Evolutionary conservation across 2,113 vertebrate genomes (phyloP).

Genomic region (Triplophysa rosa): DNA sequence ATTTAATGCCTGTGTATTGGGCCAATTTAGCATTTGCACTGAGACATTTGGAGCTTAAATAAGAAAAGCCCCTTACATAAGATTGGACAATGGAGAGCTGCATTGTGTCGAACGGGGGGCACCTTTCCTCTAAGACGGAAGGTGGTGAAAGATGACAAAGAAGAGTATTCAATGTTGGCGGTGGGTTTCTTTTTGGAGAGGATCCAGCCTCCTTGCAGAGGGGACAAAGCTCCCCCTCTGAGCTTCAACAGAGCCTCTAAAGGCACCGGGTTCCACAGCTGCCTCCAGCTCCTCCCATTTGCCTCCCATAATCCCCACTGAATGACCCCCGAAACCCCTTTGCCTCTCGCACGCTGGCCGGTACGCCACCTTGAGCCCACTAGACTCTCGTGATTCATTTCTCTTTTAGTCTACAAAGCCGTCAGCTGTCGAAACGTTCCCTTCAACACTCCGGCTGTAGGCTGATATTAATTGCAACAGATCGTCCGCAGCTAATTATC

Average conservation of each 20-base stretch:
- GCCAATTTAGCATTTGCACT: conserved; percentile 30
- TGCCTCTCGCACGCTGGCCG: conserved; percentile 13
- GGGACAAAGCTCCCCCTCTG: conserved; percentile 72
- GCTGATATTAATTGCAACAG: conserved; percentile 68
- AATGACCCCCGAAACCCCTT: conserved; percentile 66
- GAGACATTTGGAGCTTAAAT: conserved; percentile 35
- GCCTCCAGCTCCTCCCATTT: conserved; percentile 60
- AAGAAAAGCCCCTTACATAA: conserved; percentile 44
- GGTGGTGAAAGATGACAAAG: conserved; percentile 48
- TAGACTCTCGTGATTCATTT: conserved; percentile 56
- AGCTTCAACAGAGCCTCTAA: conserved; percentile 63
- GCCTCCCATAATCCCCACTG: conserved; percentile 66
- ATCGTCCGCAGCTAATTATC: conserved; percentile 58
- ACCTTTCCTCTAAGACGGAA: conserved; percentile 48
- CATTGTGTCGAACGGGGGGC: conserved; percentile 49
- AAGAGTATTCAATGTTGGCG: conserved; percentile 48
- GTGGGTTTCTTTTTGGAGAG: conserved; percentile 52
- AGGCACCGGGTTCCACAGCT: conserved; percentile 71
- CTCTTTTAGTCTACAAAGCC: conserved; percentile 50
- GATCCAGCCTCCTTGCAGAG: conserved; percentile 48
- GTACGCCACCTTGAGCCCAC: conserved; percentile 37
- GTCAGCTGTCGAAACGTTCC: conserved; percentile 57
- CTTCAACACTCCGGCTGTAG: conserved; percentile 60
- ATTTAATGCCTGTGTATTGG: conserved; percentile 20
- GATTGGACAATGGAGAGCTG: conserved; percentile 49